phyloP scores from a whole-genome alignment of 2,888 invertebrate species.

The Anoplius nigerrimus region DNA sequence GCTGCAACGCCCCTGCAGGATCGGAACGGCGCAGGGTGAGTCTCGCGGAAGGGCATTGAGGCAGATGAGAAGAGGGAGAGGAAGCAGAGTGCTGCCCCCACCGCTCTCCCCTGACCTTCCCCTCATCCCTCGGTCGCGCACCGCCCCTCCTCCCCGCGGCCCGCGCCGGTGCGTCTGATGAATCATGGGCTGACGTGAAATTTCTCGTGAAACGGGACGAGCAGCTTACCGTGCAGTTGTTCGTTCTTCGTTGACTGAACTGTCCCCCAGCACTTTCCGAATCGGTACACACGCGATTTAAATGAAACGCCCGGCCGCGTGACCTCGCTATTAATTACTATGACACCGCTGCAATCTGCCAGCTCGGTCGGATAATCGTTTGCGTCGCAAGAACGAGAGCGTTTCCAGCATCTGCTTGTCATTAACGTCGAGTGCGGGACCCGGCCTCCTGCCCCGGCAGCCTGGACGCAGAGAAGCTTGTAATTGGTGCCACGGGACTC shows the following conservation, averaged over 20 bases:
- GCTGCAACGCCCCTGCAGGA: constrained; percentile 50
- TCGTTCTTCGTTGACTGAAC: constrained; percentile 23
- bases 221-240: constrained; percentile 22
- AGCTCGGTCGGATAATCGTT: too few relatives aligned
- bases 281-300: constrained; percentile 20
- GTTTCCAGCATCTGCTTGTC: too few relatives aligned
- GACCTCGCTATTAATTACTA: too few relatives aligned
- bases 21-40: constrained; percentile 24
- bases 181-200: constrained; percentile 36
- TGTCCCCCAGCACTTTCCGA: constrained; percentile 1
- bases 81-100: not conserved
- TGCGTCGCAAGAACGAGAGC: too few relatives aligned
- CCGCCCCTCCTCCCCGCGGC: too few relatives aligned
- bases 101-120: not conserved
- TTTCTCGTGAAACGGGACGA: constrained; percentile 43
- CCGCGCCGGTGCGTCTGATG: constrained; percentile 22
- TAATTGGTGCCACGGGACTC: too few relatives aligned
- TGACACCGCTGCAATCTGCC: too few relatives aligned
- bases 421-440: too few relatives aligned
- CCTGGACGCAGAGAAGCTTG: too few relatives aligned
- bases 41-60: constrained; percentile 6
- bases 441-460: too few relatives aligned
- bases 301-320: constrained; percentile 24
- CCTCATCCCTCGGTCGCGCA: not conserved
- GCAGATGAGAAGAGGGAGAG: not conserved